Conservation (phyloP, 2,113 vertebrate genomes). For the Candoia aspera region DNA sequence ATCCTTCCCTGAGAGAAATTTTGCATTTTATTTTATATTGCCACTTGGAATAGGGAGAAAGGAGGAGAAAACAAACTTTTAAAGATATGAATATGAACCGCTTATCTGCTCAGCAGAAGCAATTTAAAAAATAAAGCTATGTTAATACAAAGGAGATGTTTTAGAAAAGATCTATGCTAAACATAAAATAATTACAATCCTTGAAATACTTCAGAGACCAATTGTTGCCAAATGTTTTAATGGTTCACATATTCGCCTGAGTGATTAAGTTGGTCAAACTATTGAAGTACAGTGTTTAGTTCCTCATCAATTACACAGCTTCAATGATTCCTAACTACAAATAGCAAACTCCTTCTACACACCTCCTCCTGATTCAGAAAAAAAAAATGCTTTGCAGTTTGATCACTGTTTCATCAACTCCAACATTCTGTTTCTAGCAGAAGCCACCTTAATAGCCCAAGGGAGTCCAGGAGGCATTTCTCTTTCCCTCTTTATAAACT, state of each 20-base stretch:
- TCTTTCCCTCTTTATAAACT: background rate
- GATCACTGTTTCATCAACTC: background rate
- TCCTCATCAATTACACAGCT: background rate
- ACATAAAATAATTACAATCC: background rate
- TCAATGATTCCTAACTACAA: background rate
- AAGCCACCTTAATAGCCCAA: background rate
- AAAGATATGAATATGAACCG: background rate
- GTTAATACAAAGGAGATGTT: background rate
- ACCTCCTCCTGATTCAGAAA: background rate
- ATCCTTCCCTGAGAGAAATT: background rate
- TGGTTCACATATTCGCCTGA: background rate
- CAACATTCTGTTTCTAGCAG: background rate
- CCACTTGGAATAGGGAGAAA: background rate
- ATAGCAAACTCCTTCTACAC: background rate
- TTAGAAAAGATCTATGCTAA: background rate
- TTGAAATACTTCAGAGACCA: background rate
- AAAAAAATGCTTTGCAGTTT: background rate
- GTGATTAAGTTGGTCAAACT: background rate
- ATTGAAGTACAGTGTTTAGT: background rate
- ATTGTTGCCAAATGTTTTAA: background rate
- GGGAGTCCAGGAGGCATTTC: background rate
- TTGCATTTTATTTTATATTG: background rate
- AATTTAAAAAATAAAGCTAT: slow-evolving; percentile 5
- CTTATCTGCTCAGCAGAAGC: background rate
- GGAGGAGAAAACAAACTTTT: background rate